phyloP scores from a whole-genome alignment of 1,140 invertebrate species.

The Cryptotermes secundus region DNA sequence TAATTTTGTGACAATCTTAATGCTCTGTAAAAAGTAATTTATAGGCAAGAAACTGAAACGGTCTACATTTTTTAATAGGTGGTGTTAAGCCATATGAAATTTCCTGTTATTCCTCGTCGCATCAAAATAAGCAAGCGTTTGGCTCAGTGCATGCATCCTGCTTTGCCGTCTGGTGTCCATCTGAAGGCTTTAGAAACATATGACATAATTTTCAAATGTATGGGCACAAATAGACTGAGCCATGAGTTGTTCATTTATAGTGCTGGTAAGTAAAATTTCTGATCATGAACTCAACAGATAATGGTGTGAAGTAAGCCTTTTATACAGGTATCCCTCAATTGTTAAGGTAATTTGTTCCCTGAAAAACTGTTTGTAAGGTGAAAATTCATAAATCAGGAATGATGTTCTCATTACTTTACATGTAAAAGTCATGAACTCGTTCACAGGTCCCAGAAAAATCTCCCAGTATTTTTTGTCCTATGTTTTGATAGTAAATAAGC shows the following conservation, averaged over 20 bases:
- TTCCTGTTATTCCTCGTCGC: constrained; percentile 84
- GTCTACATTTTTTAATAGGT: constrained; percentile 58
- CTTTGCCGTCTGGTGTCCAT: constrained; percentile 88
- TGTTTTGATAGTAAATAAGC: too few species aligned
- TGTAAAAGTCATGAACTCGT: too few species aligned
- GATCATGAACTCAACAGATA: too few species aligned
- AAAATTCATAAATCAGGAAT: too few species aligned
- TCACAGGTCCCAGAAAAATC: too few species aligned
- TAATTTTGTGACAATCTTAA: background rate
- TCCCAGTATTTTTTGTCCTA: too few species aligned
- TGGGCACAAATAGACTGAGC: constrained; percentile 79
- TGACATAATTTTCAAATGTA: constrained; percentile 89
- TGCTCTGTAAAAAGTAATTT: background rate
- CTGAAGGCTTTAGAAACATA: constrained; percentile 92
- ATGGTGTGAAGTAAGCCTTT: background rate
- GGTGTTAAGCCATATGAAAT: constrained; percentile 73
- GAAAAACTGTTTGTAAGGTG: too few species aligned
- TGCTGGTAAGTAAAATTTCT: constrained; percentile 44
- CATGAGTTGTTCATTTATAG: constrained; percentile 88
- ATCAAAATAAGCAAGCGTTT: constrained; percentile 91
- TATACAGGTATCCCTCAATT: background rate
- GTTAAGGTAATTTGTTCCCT: too few species aligned
- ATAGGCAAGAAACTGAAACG: background rate
- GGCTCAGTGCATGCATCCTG: constrained; percentile 94
- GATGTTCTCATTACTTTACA: too few species aligned